Evolutionary conservation across 2,797 vertebrate genomes (phyloP).

Genomic region (Spinus pinus): DNA sequence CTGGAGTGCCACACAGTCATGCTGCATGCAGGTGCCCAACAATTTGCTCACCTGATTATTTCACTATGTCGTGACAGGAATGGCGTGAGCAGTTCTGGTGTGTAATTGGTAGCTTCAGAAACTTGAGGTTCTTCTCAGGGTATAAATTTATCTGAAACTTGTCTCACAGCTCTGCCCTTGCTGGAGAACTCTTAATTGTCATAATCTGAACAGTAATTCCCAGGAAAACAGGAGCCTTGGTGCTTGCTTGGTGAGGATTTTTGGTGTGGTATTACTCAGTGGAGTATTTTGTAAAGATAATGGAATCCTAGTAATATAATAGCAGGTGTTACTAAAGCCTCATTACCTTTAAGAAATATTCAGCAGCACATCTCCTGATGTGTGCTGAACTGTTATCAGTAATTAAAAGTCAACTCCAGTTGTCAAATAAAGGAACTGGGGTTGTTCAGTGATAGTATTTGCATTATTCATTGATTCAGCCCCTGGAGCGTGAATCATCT

Average conservation of each 20-base stretch:
- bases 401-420: conserved; percentile 56
- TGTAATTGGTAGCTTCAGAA: neutral
- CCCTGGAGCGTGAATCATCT: conserved; percentile 12
- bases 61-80: neutral
- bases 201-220: neutral
- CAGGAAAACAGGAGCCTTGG: neutral
- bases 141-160: neutral
- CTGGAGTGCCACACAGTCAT: neutral
- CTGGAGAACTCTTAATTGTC: neutral
- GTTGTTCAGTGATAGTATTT: conserved; percentile 36
- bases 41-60: neutral
- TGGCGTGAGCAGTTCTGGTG: neutral
- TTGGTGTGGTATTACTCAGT: neutral
- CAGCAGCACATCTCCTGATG: neutral
- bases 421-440: conserved; percentile 38
- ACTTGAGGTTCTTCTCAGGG: neutral
- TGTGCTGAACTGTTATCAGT: conserved; percentile 42
- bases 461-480: conserved; percentile 46
- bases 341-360: conserved; percentile 55
- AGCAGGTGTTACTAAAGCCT: conserved; percentile 54
- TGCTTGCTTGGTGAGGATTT: conserved; percentile 6
- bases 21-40: neutral
- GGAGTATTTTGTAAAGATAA: conserved; percentile 41
- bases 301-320: conserved; percentile 26
- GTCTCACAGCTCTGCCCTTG: neutral